A percentile compares a stretch with the other conserved stretches of the same genome.
Conservation (phyloP, 2,797 vertebrate species). For the Allobates femoralis region DNA sequence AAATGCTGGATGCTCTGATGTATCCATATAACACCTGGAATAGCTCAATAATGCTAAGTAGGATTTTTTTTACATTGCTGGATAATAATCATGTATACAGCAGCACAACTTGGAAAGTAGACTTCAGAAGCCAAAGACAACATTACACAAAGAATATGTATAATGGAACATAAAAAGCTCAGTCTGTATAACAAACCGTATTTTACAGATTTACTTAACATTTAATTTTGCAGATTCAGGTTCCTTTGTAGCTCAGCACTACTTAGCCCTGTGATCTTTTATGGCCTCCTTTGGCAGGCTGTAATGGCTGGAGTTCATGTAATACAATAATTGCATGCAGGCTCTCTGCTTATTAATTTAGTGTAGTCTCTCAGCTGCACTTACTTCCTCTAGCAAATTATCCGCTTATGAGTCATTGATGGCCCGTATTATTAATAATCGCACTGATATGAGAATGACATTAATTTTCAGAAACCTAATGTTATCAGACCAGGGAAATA, state of each 20-base stretch:
- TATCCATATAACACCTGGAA: neutral
- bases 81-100: neutral
- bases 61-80: neutral
- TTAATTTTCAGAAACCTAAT: neutral
- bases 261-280: slow-evolving; percentile 51
- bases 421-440: slow-evolving; percentile 38
- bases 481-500: neutral
- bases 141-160: slow-evolving; percentile 8
- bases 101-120: neutral
- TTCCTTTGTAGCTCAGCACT: slow-evolving; percentile 37
- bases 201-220: slow-evolving; percentile 41
- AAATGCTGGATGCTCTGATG: no score
- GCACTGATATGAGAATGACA: slow-evolving; percentile 10
- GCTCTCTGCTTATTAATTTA: slow-evolving; percentile 47
- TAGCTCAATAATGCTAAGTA: neutral
- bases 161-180: slow-evolving; percentile 27
- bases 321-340: slow-evolving; percentile 59
- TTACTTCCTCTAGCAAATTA: slow-evolving; percentile 42
- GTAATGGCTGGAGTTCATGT: slow-evolving; percentile 42
- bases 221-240: slow-evolving; percentile 46
- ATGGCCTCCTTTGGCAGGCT: slow-evolving; percentile 40
- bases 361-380: slow-evolving; percentile 29
- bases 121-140: slow-evolving; percentile 22
- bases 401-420: slow-evolving; percentile 53
- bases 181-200: neutral